Evolutionary conservation across 2,888 invertebrate species (phyloP).

Genomic region (Laothoe populi): DNA sequence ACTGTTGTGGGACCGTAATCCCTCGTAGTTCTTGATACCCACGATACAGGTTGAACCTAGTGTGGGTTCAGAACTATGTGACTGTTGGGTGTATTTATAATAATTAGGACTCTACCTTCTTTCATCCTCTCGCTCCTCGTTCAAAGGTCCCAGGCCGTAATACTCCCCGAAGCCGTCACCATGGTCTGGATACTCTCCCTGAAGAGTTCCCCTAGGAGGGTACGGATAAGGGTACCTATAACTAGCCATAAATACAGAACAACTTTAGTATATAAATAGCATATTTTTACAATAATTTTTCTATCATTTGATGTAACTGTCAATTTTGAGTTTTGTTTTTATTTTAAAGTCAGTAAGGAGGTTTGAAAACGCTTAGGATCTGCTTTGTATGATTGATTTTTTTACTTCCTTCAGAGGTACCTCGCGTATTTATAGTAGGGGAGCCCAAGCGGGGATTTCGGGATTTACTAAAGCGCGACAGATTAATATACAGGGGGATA

Average conservation of each 20-base stretch:
- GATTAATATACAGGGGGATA: too few species aligned
- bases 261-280: neutral
- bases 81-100: too few species aligned
- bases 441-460: too few species aligned
- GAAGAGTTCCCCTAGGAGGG: conserved; percentile 50
- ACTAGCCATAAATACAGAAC: conserved; percentile 56
- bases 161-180: conserved; percentile 75
- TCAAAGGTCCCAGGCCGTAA: conserved; percentile 58
- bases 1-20: too few species aligned
- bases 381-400: neutral
- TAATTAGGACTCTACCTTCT: conserved; percentile 45
- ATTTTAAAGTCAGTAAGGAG: neutral
- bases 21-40: too few species aligned
- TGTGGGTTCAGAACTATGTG: too few species aligned
- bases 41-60: too few species aligned
- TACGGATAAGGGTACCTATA: conserved; percentile 66
- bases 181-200: conserved; percentile 64
- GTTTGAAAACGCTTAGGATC: neutral
- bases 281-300: conserved; percentile 24
- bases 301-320: conserved; percentile 5
- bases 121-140: conserved; percentile 47
- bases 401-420: too few species aligned
- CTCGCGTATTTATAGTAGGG: too few species aligned
- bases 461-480: too few species aligned
- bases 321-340: conserved; percentile 23